Evolutionary conservation across 1,140 invertebrate species (phyloP), one percentile per base, ranked within the genome.

Genomic region (Papilio machaon): DNA sequence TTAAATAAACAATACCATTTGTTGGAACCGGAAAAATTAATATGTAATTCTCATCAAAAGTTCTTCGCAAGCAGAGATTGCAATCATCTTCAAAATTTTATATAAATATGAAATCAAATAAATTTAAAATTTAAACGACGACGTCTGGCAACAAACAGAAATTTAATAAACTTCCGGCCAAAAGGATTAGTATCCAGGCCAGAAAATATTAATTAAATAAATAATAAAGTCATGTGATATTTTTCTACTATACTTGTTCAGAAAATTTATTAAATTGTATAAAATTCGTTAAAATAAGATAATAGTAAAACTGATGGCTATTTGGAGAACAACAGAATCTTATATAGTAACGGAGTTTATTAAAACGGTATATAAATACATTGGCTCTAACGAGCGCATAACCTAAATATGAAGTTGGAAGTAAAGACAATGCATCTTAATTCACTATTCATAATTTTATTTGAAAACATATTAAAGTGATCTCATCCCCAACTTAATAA

Each of bases 381-480:
- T 58, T 19, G 54, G 54, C n/a, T 58, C 54, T 19, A 49, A 58
- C 6, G 54, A 58, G 7, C 54, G 54, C n/a, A n/a, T 58, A 58
- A 58, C 54, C 54, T 58, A n/a, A 54, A 54, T 58, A 17, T 19
- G 17, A 9, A 7, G 54, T 58, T 17, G n/a, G 54, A 58, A 19
- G 54, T 58, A 58, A 58, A 58, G 7, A 58, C 54, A 58, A 58
- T 58, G 54, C n/a, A 58, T 58, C 54, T 19, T 58, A 58, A 58
- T 58, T 19, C 54, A 19, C n/a, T 19, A 58, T 54, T n/a, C 17
- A 17, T 54, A 15, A 54, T 5, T 5, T 54, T 17, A 49, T 49
- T 15, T 49, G 47, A 15, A n/a, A 54, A 17, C 52, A 54, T 8
- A 17, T 54, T 15, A 58, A 58, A 7, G 54, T n/a, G 54, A n/a